These are phyloP conservation scores for Pica pica DNA, from an alignment of 2,113 vertebrate genomes.

Conservation along the genomic window DNA sequence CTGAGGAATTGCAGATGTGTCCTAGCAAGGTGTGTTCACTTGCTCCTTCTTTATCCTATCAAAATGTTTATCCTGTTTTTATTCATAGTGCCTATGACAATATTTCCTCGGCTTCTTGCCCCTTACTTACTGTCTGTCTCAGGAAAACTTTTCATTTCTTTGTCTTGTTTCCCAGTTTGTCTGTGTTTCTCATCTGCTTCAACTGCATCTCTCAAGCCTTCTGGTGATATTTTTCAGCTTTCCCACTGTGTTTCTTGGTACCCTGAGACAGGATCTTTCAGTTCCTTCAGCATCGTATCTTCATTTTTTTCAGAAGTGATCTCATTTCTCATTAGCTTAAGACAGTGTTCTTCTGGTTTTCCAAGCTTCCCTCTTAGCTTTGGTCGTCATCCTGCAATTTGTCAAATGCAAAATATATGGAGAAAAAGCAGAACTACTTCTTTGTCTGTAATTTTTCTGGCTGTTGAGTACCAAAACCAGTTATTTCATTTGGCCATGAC, in stretches of 20 bases:
- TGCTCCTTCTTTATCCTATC: neutral
- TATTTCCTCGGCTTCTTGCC: neutral
- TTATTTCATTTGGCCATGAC: neutral
- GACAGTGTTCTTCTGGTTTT: neutral
- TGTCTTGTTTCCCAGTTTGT: neutral
- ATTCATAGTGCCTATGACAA: neutral
- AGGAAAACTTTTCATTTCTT: neutral
- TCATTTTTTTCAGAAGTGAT: neutral
- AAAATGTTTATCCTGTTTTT: neutral
- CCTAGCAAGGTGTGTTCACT: neutral
- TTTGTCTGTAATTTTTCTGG: neutral
- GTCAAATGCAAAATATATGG: neutral
- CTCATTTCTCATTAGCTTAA: neutral
- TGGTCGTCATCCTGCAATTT: neutral
- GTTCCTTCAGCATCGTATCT: neutral
- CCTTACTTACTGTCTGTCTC: neutral
- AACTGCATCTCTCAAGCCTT: neutral
- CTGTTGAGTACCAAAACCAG: neutral
- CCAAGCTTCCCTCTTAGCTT: neutral
- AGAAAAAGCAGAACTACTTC: neutral
- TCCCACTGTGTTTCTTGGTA: neutral
- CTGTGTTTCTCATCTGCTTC: neutral
- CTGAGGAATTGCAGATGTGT: neutral
- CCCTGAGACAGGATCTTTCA: neutral
- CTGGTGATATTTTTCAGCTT: neutral